phyloP scores from a whole-genome alignment of 2,888 invertebrate species.

The Synergus gifuensis region DNA sequence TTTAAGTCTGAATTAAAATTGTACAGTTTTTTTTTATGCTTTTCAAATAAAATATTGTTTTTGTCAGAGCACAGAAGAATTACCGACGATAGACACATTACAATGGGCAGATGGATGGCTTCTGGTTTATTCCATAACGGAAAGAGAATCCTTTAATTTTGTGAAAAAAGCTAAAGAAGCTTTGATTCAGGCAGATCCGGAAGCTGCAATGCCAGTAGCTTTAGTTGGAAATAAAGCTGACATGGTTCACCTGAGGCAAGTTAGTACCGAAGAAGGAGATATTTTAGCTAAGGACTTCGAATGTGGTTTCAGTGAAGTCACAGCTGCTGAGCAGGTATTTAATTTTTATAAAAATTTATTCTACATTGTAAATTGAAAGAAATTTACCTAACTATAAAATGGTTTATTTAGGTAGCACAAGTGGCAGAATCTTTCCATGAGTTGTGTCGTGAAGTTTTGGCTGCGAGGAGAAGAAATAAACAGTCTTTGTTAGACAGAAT shows the following conservation, averaged over 20 bases:
- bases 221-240: constrained; percentile 95
- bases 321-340: constrained; percentile 89
- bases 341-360: background rate
- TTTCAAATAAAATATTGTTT: constrained; percentile 33
- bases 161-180: constrained; percentile 86
- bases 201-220: constrained; percentile 87
- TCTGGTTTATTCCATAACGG: constrained; percentile 94
- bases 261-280: constrained; percentile 92
- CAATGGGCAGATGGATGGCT: constrained; percentile 95
- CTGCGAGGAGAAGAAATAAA: constrained; percentile 89
- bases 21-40: background rate
- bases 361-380: background rate
- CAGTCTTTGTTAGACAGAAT: constrained; percentile 87
- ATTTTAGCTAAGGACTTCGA: constrained; percentile 93
- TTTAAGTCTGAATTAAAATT: background rate
- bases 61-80: constrained; percentile 84
- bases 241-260: constrained; percentile 93
- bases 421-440: constrained; percentile 92
- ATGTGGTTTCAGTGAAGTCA: constrained; percentile 92
- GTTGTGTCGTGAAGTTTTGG: constrained; percentile 89
- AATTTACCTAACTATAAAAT: background rate
- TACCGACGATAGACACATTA: constrained; percentile 86
- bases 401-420: constrained; percentile 81
- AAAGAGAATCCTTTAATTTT: constrained; percentile 90
- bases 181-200: constrained; percentile 80